phyloP scores from a whole-genome alignment of 2,888 invertebrate species.

The Marronus borbonicus region DNA sequence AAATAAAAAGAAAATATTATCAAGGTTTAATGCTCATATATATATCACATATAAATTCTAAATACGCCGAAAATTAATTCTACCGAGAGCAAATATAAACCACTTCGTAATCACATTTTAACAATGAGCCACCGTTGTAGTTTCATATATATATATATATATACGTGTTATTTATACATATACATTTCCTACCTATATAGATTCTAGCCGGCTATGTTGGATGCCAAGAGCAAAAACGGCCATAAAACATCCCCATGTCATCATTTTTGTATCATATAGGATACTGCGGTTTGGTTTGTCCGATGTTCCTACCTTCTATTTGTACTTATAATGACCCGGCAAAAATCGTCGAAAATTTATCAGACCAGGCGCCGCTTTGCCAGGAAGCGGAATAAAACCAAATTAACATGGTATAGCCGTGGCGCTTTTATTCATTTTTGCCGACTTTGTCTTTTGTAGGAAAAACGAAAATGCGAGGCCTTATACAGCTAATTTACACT shows the following conservation, averaged over 20 bases:
- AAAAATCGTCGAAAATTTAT: slow-evolving; percentile 22
- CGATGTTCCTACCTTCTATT: slow-evolving; percentile 13
- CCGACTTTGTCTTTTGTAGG: slow-evolving; percentile 1
- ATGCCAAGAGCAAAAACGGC: background rate
- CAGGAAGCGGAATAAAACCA: slow-evolving; percentile 23
- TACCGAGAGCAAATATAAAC: background rate
- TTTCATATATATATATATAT: background rate
- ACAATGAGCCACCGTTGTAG: background rate
- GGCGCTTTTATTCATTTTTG: slow-evolving; percentile 24
- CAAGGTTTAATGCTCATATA: too few relatives aligned
- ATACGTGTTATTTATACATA: background rate
- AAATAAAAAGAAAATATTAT: too few relatives aligned
- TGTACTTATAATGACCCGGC: slow-evolving; percentile 40
- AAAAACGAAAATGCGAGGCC: background rate
- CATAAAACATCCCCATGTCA: slow-evolving; percentile 9
- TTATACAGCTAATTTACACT: slow-evolving; percentile 16
- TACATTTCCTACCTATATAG: slow-evolving; percentile 6
- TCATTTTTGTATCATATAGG: slow-evolving; percentile 21
- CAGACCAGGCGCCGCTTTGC: slow-evolving; percentile 1
- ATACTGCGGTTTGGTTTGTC: slow-evolving; percentile 20
- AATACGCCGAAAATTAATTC: too few relatives aligned
- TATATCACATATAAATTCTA: too few relatives aligned
- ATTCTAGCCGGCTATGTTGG: background rate
- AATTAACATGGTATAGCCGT: background rate
- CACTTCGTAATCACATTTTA: slow-evolving; percentile 20